Percentiles rank a stretch among this genome's conserved stretches.
Evolutionary conservation across 2,888 invertebrate species (phyloP).

Genomic region (Cyrtodaria siliqua): DNA sequence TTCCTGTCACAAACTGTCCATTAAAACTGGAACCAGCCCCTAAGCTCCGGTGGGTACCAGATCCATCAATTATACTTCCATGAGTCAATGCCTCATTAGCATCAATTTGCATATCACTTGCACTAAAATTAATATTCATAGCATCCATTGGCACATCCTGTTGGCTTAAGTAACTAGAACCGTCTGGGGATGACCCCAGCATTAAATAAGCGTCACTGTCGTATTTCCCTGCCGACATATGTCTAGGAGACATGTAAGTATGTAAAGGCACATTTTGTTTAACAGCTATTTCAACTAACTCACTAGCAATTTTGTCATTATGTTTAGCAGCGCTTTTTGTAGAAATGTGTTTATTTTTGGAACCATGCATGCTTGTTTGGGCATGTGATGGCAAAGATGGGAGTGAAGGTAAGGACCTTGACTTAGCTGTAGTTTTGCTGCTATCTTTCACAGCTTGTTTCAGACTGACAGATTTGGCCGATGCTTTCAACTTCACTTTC

Average conservation of each 20-base stretch:
- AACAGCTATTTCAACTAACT: slow-evolving; percentile 39
- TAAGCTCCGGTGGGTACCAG: background rate
- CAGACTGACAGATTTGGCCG: too few relatives aligned
- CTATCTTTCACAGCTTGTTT: too few relatives aligned
- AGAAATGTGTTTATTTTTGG: background rate
- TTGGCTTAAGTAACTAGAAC: background rate
- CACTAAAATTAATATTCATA: slow-evolving; percentile 3
- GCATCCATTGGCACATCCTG: background rate
- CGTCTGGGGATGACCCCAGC: too few relatives aligned
- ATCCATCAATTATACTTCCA: slow-evolving; percentile 7
- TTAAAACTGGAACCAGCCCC: background rate
- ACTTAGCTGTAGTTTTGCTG: too few relatives aligned
- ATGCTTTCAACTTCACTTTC: too few relatives aligned
- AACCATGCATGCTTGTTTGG: background rate
- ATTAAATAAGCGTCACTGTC: too few relatives aligned
- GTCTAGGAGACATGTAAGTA: background rate
- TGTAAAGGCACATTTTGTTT: slow-evolving; percentile 41
- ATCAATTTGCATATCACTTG: slow-evolving; percentile 14
- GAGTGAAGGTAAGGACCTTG: background rate
- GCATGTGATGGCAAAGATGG: background rate
- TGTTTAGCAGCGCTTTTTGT: slow-evolving; percentile 9
- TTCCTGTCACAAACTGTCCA: too few relatives aligned
- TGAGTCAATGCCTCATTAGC: slow-evolving; percentile 4
- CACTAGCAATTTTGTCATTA: slow-evolving; percentile 21
- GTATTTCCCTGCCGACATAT: too few relatives aligned